Base-by-base conservation (phyloP, 2,888 invertebrate genomes). In the Andrena haemorrhoa region DNA sequence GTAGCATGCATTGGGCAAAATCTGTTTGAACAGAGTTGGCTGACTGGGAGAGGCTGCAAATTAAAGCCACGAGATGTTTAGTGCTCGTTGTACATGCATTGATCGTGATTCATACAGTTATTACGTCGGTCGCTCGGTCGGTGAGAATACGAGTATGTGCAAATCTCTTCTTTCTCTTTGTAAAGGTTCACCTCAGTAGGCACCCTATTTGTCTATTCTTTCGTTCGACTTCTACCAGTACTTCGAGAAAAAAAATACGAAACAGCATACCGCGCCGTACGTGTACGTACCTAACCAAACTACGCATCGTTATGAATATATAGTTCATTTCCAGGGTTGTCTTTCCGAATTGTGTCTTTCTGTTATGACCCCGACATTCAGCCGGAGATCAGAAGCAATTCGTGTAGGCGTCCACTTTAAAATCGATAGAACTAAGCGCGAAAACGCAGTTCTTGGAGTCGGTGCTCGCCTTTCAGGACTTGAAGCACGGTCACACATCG, bases 251-350 rank as follows among this genome's bases (percentile, higher is more conserved):
- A 74, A 75, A 69, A 64, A 72, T 74, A 80, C 49, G 66, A 88
- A 87, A 88, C 82, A 88, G 80, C 88, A 90, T 86, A 90, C 86
- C 88, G 90, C 88, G 90, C 87, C 85, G 87, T 89, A 90, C 90
- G 91, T 92, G 92, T 93, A 93, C 93, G 93, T 93, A 93, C 90
- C 89, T 91, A 85, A 84, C 83, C 87, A 58, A 71, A 88, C 91
- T 92, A 92, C 92, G 92, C 90, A 93, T 92, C 91, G 92, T 92
- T 92, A 92, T 91, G 88, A 90, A 90, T 91, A 91, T 91, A 91
- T 87, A 89, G 86, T 88, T 92, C 90, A 89, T 90, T 92, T 92
- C 90, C 88, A 87, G 89, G 91, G 84, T 89, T 91, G 89, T 91
- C 88, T 86, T 89, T 89, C 88, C 88, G 91, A 88, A 89, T 83